A percentile compares a stretch with the other conserved stretches of the same genome.
phyloP scores from a whole-genome alignment of 2,797 vertebrate species.

The Knipowitschia caucasica region DNA sequence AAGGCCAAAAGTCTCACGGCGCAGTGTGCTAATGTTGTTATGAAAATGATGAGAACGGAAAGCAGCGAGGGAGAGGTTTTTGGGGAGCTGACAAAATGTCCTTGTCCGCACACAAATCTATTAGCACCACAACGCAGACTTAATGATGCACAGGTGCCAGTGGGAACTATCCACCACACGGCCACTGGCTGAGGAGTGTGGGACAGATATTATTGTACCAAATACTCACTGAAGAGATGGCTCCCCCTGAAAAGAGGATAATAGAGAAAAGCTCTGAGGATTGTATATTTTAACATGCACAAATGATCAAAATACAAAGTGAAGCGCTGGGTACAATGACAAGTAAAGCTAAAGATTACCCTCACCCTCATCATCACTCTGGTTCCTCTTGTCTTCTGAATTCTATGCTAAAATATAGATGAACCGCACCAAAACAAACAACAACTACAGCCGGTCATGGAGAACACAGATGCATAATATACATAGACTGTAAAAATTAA shows the following conservation, averaged over 20 bases:
- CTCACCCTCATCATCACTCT: no score
- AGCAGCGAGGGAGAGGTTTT: conserved; percentile 1
- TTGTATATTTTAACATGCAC: no score
- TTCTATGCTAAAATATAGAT: no score
- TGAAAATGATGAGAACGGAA: conserved; percentile 3
- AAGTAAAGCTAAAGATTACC: no score
- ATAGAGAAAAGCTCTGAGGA: no score
- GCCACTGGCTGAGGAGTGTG: background rate
- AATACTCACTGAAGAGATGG: background rate
- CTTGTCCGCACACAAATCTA: conserved; percentile 1
- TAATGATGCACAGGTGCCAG: background rate
- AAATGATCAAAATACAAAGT: background rate
- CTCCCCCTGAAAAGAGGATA: background rate
- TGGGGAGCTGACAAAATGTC: conserved; percentile 1
- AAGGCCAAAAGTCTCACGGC: conserved; percentile 9
- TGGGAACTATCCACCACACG: background rate
- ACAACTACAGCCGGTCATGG: no score
- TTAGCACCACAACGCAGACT: background rate
- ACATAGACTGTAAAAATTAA: no score
- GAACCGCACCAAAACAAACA: no score
- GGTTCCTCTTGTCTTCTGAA: no score
- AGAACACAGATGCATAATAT: no score
- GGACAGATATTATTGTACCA: background rate
- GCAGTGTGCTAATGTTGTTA: conserved; percentile 2
- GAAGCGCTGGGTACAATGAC: no score